Conservation (phyloP, 1,140 invertebrate genomes). For the Anagrus nilaparvatae region DNA sequence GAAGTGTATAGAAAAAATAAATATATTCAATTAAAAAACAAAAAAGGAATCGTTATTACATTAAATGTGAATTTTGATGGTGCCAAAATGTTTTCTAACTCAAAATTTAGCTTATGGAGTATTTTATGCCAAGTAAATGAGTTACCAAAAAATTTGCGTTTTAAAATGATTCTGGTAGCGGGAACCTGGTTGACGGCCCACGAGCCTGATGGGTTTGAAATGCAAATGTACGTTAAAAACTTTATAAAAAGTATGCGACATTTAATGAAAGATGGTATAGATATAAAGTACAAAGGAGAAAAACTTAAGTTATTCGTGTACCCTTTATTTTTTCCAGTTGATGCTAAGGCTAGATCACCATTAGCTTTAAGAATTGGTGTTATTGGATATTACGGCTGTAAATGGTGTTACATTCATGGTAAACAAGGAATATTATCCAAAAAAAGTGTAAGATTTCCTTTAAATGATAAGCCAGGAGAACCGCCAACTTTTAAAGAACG, state of each 20-base stretch:
- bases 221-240: slow-evolving; percentile 15
- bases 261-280: slow-evolving; percentile 13
- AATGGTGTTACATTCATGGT: slow-evolving; percentile 13
- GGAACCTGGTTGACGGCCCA: slow-evolving; percentile 14
- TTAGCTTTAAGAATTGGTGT: slow-evolving; percentile 10
- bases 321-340: slow-evolving; percentile 12
- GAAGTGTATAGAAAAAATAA: slow-evolving; percentile 12
- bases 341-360: too few relatives aligned
- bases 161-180: slow-evolving; percentile 15
- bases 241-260: slow-evolving; percentile 12
- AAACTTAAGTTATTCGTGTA: slow-evolving; percentile 10
- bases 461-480: too few relatives aligned
- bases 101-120: slow-evolving; percentile 15
- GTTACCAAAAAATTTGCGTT: slow-evolving; percentile 14
- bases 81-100: slow-evolving; percentile 10
- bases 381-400: slow-evolving; percentile 10
- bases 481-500: neutral
- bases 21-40: slow-evolving; percentile 8
- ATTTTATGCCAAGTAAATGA: slow-evolving; percentile 17
- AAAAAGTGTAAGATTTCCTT: neutral
- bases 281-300: slow-evolving; percentile 1
- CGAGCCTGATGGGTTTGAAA: slow-evolving; percentile 13
- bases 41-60: slow-evolving; percentile 12
- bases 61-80: slow-evolving; percentile 19
- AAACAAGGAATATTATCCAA: slow-evolving; percentile 1